Percentiles rank a stretch among this genome's conserved stretches.
Evolutionary conservation across 1,140 invertebrate species (phyloP).

Genomic region (Anagrus nilaparvatae): DNA sequence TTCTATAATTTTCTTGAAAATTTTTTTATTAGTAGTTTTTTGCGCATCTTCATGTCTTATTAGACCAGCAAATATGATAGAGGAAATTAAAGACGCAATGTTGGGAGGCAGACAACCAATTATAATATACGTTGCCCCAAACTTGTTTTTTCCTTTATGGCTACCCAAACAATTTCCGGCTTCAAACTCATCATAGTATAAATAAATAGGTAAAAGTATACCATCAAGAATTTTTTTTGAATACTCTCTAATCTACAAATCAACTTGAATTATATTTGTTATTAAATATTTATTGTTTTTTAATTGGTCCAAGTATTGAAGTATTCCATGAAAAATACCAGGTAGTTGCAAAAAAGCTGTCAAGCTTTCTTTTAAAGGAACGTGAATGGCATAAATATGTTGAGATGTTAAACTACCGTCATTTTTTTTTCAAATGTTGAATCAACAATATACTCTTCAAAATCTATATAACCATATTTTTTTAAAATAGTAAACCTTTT

Average conservation of each 20-base stretch:
- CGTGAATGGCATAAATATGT: background rate
- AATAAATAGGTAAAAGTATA: constrained; percentile 7
- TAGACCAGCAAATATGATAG: constrained; percentile 10
- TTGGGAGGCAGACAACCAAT: constrained; percentile 10
- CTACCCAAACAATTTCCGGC: constrained; percentile 11
- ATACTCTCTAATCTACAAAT: constrained; percentile 8
- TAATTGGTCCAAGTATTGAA: constrained; percentile 6
- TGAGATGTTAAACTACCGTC: background rate
- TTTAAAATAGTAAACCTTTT: constrained; percentile 7
- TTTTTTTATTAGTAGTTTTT: constrained; percentile 1
- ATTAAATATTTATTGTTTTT: background rate
- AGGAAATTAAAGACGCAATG: constrained; percentile 4
- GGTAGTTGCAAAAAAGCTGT: constrained; percentile 8
- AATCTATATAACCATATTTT: constrained; percentile 4
- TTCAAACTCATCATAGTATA: constrained; percentile 13
- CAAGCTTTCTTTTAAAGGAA: constrained; percentile 3
- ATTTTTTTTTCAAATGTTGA: background rate
- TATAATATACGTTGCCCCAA: constrained; percentile 9
- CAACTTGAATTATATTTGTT: constrained; percentile 10
- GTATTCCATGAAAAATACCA: background rate
- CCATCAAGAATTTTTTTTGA: too few relatives aligned
- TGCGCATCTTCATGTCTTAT: constrained; percentile 6
- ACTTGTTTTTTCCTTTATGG: constrained; percentile 12
- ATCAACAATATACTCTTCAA: background rate
- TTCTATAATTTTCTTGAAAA: constrained; percentile 14